Evolutionary conservation across 1,140 invertebrate species (phyloP).

Genomic region (Pantala flavescens): DNA sequence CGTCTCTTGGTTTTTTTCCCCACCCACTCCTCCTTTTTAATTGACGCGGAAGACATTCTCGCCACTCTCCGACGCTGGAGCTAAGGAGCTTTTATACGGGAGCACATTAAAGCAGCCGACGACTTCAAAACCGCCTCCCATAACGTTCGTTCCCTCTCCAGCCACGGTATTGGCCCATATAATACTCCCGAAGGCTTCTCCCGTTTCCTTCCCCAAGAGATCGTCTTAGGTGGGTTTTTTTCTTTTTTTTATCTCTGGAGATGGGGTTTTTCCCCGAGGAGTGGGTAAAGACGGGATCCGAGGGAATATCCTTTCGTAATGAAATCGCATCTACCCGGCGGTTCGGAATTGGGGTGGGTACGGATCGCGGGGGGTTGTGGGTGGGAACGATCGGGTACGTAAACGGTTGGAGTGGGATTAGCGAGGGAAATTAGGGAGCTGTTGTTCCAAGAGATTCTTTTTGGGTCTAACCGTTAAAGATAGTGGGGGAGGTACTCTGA

Average conservation of each 20-base stretch:
- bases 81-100: neutral
- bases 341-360: neutral
- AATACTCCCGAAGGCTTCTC: neutral
- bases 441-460: no score
- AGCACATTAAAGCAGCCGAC: slow-evolving; percentile 3
- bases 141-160: no score
- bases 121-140: neutral
- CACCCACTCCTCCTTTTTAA: neutral
- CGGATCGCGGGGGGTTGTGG: neutral
- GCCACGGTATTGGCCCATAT: no score
- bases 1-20: neutral
- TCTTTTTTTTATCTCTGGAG: neutral
- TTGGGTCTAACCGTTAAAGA: no score
- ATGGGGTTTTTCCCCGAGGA: neutral
- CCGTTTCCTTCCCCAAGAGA: neutral
- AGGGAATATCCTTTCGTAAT: neutral
- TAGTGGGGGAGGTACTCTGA: no score
- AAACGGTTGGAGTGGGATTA: neutral
- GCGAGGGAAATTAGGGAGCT: neutral
- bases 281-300: neutral
- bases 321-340: neutral
- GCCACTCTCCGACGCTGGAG: neutral
- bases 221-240: neutral
- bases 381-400: neutral
- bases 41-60: neutral